Evolutionary conservation across 2,113 vertebrate species (phyloP).

Genomic region (Rissa tridactyla): DNA sequence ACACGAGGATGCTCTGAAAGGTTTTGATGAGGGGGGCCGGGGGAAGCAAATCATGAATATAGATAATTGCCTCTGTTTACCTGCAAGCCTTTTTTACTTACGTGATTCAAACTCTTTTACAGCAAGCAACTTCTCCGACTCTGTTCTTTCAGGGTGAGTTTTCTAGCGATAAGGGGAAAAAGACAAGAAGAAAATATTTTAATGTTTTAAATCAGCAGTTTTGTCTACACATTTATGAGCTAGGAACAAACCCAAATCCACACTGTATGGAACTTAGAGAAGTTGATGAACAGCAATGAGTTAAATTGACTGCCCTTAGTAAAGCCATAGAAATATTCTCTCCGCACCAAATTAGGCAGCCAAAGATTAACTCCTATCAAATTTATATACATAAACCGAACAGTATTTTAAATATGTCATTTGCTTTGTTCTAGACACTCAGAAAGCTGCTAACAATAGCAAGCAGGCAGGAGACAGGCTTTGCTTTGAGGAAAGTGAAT

Average conservation of each 20-base stretch:
- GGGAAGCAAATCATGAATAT: background rate
- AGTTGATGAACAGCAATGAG: background rate
- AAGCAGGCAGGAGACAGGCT: conserved; percentile 65
- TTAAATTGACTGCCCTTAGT: background rate
- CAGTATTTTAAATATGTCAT: conserved; percentile 61
- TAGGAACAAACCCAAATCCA: background rate
- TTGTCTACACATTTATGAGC: background rate
- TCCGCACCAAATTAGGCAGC: background rate
- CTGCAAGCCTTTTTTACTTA: conserved; percentile 74
- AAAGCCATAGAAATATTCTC: background rate
- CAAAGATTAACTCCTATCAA: conserved; percentile 43
- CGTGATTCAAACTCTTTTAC: conserved; percentile 90
- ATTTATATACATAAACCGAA: conserved; percentile 51
- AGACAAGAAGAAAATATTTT: background rate
- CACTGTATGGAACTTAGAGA: background rate
- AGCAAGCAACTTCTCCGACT: conserved; percentile 83
- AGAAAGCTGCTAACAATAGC: conserved; percentile 75
- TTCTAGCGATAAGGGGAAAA: conserved; percentile 73
- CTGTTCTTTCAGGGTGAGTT: conserved; percentile 80
- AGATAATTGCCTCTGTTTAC: background rate
- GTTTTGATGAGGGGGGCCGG: background rate
- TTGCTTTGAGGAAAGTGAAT: conserved; percentile 79
- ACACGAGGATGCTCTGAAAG: background rate
- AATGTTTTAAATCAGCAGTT: background rate
- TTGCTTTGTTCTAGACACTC: conserved; percentile 74